phyloP scores from a whole-genome alignment of 1,140 invertebrate genomes.

The Procambarus clarkii region DNA sequence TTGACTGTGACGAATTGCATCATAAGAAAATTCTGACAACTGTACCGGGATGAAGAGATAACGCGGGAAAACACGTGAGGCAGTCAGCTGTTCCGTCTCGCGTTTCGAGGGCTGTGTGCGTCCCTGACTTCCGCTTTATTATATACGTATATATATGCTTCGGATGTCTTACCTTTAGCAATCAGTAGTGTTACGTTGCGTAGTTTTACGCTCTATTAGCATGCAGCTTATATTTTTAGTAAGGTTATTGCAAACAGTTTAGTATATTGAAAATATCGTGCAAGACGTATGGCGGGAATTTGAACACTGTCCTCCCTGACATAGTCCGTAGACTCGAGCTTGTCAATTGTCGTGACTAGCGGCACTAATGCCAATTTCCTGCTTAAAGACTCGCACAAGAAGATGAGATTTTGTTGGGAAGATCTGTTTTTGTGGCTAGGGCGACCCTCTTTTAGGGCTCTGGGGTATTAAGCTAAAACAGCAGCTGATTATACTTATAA shows the following conservation, averaged over 20 bases:
- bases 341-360: constrained; percentile 20
- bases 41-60: constrained; percentile 47
- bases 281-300: neutral
- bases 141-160: neutral
- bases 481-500: too few species aligned
- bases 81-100: constrained; percentile 20
- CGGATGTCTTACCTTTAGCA: too few species aligned
- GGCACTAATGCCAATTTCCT: constrained; percentile 47
- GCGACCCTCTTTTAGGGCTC: neutral
- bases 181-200: too few species aligned
- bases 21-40: constrained; percentile 31
- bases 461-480: neutral
- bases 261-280: too few species aligned
- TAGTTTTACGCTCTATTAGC: too few species aligned
- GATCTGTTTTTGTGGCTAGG: neutral
- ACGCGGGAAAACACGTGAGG: constrained; percentile 39
- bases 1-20: constrained; percentile 50
- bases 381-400: constrained; percentile 40
- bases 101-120: neutral
- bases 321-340: neutral
- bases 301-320: neutral
- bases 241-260: too few species aligned
- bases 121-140: neutral
- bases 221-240: too few species aligned
- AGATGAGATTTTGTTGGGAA: constrained; percentile 11